Evolutionary conservation across 1,140 invertebrate genomes (phyloP), one percentile per base, ranked within the genome.

Genomic region (Orchesella cincta): DNA sequence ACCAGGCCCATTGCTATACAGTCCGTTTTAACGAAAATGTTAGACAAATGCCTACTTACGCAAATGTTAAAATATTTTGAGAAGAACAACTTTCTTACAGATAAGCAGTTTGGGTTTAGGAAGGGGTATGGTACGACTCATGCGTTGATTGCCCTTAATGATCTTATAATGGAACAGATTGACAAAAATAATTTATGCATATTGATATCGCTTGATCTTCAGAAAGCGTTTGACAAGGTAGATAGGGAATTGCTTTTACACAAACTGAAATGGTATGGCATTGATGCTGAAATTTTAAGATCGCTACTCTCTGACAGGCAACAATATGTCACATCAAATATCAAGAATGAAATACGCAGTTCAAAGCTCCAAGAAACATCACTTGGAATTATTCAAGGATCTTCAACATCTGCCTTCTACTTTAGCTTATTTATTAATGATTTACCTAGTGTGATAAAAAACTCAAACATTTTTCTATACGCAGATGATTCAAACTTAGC

Each of bases 61-160:
- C 39, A 46, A 46, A 18, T 46, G 5, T 8, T 18, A 18, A 18
- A 5, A 18, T 46, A 46, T 46, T 5, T 46, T 8, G 39, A 46
- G 18, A 46, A 46, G 18, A 62, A 62, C 23, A 62, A 62, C 31
- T 46, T 76, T 51, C 26, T 76, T 8, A 29, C 8, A 16, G n/a
- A 70, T 0, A 1, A 28, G 1, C 75, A 76, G 31, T 76, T 76
- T 71, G 75, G 76, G 5, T 77, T 77, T n/a, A 51, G 76, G 2
- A 39, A 54, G 39, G 35, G 35, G 0, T 52, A 64, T 28, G 51
- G 70, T 1, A 77, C 76, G 2, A 28, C 18, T 0, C 76, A 77
- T 51, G 71, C 54, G 0, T 52, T 52, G 20, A 31, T 74, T 46
- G 34, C 57, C 2, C 23, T 74, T 0, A 74, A 52, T 1, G 76